A percentile compares a stretch with the other conserved stretches of the same genome.
Evolutionary conservation across 2,113 vertebrate species (phyloP).

Genomic region (Antennarius striatus): DNA sequence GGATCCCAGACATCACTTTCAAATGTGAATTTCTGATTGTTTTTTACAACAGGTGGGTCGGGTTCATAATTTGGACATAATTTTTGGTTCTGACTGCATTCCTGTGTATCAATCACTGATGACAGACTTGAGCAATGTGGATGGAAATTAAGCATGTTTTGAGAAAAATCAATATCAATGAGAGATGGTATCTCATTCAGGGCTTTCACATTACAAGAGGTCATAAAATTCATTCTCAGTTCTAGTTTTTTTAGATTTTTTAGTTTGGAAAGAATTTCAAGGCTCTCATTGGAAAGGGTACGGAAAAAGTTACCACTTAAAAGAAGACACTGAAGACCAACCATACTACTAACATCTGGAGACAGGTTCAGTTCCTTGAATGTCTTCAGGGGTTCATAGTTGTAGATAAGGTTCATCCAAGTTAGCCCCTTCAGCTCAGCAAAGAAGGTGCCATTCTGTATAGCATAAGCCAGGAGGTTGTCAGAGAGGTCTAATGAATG

Average conservation of each 20-base stretch:
- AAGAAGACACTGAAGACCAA: conserved; percentile 59
- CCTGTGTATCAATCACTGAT: no score
- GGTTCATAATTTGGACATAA: no score
- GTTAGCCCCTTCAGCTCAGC: conserved; percentile 66
- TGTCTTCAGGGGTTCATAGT: conserved; percentile 73
- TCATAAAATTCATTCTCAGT: conserved; percentile 81
- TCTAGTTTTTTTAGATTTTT: conserved; percentile 66
- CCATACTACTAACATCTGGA: conserved; percentile 65
- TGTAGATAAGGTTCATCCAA: conserved; percentile 79
- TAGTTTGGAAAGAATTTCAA: conserved; percentile 68
- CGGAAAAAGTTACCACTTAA: conserved; percentile 81
- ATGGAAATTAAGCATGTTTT: conserved; percentile 78
- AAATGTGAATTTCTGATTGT: background rate
- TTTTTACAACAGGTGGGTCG: no score
- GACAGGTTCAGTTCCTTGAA: conserved; percentile 71
- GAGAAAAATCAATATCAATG: conserved; percentile 68
- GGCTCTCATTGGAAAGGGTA: conserved; percentile 51
- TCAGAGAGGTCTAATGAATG: conserved; percentile 77
- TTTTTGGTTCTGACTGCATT: no score
- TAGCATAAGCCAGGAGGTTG: conserved; percentile 75
- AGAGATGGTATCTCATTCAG: conserved; percentile 66
- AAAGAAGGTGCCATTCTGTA: conserved; percentile 79
- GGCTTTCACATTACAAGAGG: conserved; percentile 48
- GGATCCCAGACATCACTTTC: conserved; percentile 14
- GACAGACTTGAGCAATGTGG: conserved; percentile 15